Conservation (phyloP, 2,113 vertebrate genomes). For the Sturnus vulgaris region DNA sequence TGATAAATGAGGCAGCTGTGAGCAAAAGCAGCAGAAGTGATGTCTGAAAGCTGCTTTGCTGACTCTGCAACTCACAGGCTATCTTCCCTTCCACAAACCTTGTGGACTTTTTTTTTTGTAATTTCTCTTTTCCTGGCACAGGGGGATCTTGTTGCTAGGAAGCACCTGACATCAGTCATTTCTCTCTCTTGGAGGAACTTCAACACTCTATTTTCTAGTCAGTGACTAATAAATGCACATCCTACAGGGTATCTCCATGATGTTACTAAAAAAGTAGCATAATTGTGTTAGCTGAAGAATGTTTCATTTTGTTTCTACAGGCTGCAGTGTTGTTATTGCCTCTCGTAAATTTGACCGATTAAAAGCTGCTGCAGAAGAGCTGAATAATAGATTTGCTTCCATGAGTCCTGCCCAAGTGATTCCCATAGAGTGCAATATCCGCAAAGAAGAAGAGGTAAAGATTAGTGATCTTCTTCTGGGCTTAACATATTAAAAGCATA, state of each 20-base stretch:
- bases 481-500: neutral
- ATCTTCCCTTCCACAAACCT: neutral
- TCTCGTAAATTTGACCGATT: constrained; percentile 84
- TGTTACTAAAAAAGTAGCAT: neutral
- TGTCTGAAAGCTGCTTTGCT: constrained; percentile 14
- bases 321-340: constrained; percentile 89
- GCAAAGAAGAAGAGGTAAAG: constrained; percentile 85
- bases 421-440: constrained; percentile 86
- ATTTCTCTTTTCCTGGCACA: neutral
- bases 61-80: neutral
- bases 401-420: constrained; percentile 71
- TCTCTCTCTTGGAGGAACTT: neutral
- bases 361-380: constrained; percentile 76
- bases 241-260: neutral
- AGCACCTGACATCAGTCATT: neutral
- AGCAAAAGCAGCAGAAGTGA: neutral
- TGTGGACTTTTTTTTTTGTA: neutral
- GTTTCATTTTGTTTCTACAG: constrained; percentile 65
- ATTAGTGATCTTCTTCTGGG: neutral
- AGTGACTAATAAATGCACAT: neutral
- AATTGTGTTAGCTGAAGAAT: neutral
- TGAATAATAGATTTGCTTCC: constrained; percentile 69
- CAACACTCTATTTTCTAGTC: neutral
- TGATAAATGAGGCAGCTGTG: neutral
- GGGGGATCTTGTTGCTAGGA: constrained; percentile 4